Evolutionary conservation across 2,113 vertebrate species (phyloP).

Genomic region (Malaclemys terrapin): DNA sequence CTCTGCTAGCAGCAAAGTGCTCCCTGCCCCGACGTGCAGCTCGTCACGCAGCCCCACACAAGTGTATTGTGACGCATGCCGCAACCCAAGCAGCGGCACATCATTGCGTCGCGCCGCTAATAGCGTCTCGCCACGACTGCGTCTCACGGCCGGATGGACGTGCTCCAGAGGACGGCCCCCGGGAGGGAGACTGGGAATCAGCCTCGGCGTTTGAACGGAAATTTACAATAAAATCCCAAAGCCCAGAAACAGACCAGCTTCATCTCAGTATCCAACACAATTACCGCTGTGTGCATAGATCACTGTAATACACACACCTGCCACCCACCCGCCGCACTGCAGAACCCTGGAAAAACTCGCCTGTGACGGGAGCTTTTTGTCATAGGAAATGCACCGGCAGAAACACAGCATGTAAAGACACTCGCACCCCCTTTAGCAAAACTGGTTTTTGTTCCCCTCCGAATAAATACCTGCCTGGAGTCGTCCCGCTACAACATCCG

Average conservation of each 20-base stretch:
- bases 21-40: not conserved
- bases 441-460: not conserved
- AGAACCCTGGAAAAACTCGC: not conserved
- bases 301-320: not conserved
- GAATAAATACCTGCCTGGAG: no score
- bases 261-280: not conserved
- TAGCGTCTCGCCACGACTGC: no score
- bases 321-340: not conserved
- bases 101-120: no score
- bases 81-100: not conserved
- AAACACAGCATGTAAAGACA: not conserved
- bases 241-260: not conserved
- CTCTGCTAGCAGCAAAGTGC: no score
- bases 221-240: not conserved
- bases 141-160: not conserved
- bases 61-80: not conserved
- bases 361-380: not conserved
- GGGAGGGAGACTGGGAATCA: not conserved
- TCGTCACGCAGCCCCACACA: not conserved
- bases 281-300: not conserved
- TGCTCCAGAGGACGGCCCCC: not conserved
- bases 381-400: not conserved
- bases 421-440: not conserved
- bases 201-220: not conserved
- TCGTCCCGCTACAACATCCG: not conserved